Conservation (phyloP, 1,140 invertebrate species). For the Atta texana region DNA sequence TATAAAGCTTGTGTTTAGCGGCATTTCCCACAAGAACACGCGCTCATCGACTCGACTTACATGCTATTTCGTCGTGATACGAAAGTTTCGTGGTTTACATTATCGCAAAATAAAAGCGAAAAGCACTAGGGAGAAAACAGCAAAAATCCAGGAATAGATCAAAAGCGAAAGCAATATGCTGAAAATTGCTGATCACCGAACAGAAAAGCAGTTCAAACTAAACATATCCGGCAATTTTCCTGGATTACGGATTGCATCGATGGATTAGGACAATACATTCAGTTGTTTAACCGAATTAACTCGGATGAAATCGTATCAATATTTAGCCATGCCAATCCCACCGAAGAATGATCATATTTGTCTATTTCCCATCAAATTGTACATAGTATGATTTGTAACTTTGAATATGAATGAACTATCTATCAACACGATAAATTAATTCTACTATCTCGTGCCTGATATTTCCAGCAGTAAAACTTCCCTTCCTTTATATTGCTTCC, state of each 20-base stretch:
- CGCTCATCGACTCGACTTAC: constrained; percentile 73
- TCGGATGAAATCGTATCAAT: constrained; percentile 23
- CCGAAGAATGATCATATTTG: not conserved
- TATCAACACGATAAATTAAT: constrained; percentile 33
- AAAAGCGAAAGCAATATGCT: not conserved
- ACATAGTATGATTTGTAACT: not conserved
- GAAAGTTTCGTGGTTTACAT: constrained; percentile 72
- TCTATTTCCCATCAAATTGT: constrained; percentile 9
- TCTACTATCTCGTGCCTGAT: not conserved
- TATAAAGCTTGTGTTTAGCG: constrained; percentile 73
- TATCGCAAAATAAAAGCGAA: constrained; percentile 21
- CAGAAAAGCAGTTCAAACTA: not conserved
- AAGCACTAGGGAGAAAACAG: not conserved
- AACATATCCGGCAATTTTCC: not conserved
- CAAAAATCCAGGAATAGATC: not conserved
- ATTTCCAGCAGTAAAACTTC: not conserved
- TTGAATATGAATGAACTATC: constrained; percentile 26
- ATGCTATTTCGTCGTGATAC: constrained; percentile 68
- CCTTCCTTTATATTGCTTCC: not conserved
- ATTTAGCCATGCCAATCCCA: constrained; percentile 10
- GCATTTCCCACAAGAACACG: constrained; percentile 50
- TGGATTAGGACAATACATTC: not conserved
- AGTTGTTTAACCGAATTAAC: not conserved
- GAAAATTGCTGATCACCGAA: constrained; percentile 10
- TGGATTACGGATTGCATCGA: not conserved